Conservation (phyloP, 2,113 vertebrate genomes). For the Festucalex cinctus region DNA sequence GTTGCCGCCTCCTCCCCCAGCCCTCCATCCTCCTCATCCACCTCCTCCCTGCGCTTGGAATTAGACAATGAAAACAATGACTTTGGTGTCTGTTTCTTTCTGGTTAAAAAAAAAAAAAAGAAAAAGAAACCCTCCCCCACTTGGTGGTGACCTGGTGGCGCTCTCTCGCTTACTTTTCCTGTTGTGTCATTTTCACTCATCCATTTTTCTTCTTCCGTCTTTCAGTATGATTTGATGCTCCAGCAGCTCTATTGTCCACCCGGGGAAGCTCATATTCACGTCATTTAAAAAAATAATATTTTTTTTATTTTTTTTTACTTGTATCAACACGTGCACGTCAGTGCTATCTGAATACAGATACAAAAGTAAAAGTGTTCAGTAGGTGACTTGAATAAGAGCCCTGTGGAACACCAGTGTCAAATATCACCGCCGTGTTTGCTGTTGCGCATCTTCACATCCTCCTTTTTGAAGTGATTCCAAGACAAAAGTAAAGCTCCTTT, state of each 20-base stretch:
- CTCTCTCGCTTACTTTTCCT: slow-evolving; percentile 11
- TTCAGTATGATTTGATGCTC: slow-evolving; percentile 70
- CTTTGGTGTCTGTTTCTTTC: slow-evolving; percentile 69
- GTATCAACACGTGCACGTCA: not conserved
- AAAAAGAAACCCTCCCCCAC: slow-evolving; percentile 26
- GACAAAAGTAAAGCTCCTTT: not conserved
- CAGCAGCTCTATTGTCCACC: slow-evolving; percentile 64
- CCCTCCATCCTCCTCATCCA: slow-evolving; percentile 35
- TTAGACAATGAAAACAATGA: slow-evolving; percentile 74
- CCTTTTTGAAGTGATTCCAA: slow-evolving; percentile 9
- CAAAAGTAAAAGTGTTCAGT: not conserved
- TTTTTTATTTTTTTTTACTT: slow-evolving; percentile 19
- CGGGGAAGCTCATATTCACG: slow-evolving; percentile 63
- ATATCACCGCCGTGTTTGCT: not conserved
- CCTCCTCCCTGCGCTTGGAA: slow-evolving; percentile 53
- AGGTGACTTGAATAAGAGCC: not conserved
- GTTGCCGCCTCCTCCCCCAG: slow-evolving; percentile 27
- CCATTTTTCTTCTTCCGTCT: slow-evolving; percentile 20
- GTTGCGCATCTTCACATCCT: not conserved
- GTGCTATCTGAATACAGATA: not conserved
- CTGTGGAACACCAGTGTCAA: not conserved
- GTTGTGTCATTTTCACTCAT: slow-evolving; percentile 5
- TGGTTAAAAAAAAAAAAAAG: slow-evolving; percentile 22
- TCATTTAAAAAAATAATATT: no score
- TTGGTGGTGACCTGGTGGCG: not conserved